Conservation (phyloP, 2,797 vertebrate genomes). For the Discoglossus pictus region DNA sequence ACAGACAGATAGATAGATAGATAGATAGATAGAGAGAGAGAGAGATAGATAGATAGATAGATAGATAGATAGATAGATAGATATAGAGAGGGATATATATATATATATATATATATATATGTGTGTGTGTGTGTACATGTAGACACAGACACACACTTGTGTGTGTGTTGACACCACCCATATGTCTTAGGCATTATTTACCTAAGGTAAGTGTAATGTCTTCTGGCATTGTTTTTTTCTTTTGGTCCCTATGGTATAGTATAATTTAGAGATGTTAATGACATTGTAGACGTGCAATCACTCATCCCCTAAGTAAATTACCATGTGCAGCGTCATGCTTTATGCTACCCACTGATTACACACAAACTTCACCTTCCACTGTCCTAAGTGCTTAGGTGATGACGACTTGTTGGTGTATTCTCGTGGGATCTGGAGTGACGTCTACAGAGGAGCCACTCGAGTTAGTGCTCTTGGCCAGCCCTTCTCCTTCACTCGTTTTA, state of each 20-base stretch:
- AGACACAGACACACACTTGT: no score
- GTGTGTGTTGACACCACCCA: no score
- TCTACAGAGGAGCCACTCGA: constrained; percentile 61
- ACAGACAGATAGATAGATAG: no score
- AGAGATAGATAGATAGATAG: no score
- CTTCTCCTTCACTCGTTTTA: constrained; percentile 80
- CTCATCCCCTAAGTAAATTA: constrained; percentile 42
- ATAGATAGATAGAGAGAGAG: no score
- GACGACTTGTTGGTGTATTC: constrained; percentile 67
- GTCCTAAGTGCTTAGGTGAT: constrained; percentile 70
- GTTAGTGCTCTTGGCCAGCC: constrained; percentile 61
- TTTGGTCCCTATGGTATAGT: background rate
- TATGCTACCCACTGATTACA: constrained; percentile 65
- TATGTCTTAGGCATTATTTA: no score
- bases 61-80: no score
- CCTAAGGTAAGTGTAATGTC: background rate
- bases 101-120: no score
- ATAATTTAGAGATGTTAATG: constrained; percentile 24
- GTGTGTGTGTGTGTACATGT: no score
- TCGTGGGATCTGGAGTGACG: constrained; percentile 81
- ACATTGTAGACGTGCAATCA: constrained; percentile 31
- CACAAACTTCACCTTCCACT: constrained; percentile 61
- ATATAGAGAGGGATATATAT: no score
- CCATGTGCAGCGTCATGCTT: constrained; percentile 18
- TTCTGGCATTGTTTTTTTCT: background rate